These are phyloP conservation scores for Dasysyrphus albostriatus DNA, from an alignment of 2,888 invertebrate genomes.

Conservation along the genomic window DNA sequence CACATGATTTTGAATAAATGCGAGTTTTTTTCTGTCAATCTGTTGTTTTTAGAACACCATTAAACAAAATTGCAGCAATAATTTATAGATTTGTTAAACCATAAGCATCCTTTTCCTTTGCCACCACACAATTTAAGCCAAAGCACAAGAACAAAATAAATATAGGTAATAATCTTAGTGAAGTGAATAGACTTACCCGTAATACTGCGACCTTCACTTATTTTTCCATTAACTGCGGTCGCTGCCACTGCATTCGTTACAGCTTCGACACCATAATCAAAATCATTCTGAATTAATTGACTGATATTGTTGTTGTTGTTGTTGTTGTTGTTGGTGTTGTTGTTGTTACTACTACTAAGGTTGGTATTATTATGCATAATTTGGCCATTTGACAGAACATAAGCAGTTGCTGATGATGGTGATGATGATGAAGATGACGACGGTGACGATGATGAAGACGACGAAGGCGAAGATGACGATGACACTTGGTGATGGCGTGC, in stretches of 20 bases:
- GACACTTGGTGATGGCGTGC: slow-evolving; percentile 72
- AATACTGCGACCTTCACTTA: slow-evolving; percentile 67
- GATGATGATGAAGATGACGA: slow-evolving; percentile 49
- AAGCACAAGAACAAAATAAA: slow-evolving; percentile 19
- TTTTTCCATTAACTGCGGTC: slow-evolving; percentile 70
- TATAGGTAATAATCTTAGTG: neutral
- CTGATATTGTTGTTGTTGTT: slow-evolving; percentile 56
- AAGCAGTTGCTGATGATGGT: slow-evolving; percentile 58
- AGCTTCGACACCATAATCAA: slow-evolving; percentile 68
- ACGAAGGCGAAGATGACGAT: slow-evolving; percentile 64
- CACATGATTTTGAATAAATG: too few relatives aligned
- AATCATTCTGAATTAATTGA: slow-evolving; percentile 69
- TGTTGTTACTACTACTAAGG: slow-evolving; percentile 39
- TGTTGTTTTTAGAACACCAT: neutral
- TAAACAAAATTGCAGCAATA: neutral
- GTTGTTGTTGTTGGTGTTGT: neutral
- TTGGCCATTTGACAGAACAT: slow-evolving; percentile 63
- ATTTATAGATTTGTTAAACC: neutral
- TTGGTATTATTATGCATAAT: slow-evolving; percentile 60
- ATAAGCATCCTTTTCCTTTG: slow-evolving; percentile 12
- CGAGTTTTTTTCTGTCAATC: neutral
- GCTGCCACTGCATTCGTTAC: slow-evolving; percentile 72
- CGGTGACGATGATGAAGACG: slow-evolving; percentile 61
- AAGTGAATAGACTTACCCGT: slow-evolving; percentile 53
- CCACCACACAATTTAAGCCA: slow-evolving; percentile 41